These are phyloP conservation scores for Rhyacophila brunnea DNA, from an alignment of 1,140 invertebrate genomes.

Conservation along the genomic window DNA sequence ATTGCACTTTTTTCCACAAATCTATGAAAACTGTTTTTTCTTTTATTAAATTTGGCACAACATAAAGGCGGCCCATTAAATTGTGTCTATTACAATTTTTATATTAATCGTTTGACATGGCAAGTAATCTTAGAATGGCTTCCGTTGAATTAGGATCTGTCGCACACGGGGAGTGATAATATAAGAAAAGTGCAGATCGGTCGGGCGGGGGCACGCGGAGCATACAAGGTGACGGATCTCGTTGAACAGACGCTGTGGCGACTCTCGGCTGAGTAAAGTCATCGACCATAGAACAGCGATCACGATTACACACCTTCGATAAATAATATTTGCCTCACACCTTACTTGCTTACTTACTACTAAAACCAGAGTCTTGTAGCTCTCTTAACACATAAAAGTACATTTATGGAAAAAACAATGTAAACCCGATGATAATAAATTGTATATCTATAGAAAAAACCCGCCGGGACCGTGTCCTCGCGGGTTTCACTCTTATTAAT, in stretches of 20 bases:
- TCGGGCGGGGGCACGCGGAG: not conserved
- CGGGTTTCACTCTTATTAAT: slow-evolving; percentile 13
- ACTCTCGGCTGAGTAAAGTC: too few relatives aligned
- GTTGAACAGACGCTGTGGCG: slow-evolving; percentile 1
- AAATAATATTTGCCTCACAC: slow-evolving; percentile 9
- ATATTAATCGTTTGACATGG: too few relatives aligned
- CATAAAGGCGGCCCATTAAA: too few relatives aligned
- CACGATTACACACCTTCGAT: not conserved
- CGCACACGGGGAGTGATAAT: too few relatives aligned
- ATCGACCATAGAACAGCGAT: too few relatives aligned
- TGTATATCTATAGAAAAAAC: slow-evolving; percentile 14
- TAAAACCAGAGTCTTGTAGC: slow-evolving; percentile 33
- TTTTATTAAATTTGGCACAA: too few relatives aligned
- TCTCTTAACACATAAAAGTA: slow-evolving; percentile 32
- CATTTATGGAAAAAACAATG: slow-evolving; percentile 9
- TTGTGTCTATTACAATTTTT: too few relatives aligned
- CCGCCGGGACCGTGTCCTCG: too few relatives aligned
- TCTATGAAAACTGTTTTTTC: too few relatives aligned
- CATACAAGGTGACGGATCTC: slow-evolving; percentile 7
- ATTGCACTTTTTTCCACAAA: too few relatives aligned
- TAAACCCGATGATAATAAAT: slow-evolving; percentile 11
- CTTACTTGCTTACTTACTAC: slow-evolving; percentile 28
- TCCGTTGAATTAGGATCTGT: too few relatives aligned
- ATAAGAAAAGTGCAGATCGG: not conserved
- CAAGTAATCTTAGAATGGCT: too few relatives aligned